phyloP scores from a whole-genome alignment of 2,797 vertebrate species.

The Anabacerthia variegaticeps region DNA sequence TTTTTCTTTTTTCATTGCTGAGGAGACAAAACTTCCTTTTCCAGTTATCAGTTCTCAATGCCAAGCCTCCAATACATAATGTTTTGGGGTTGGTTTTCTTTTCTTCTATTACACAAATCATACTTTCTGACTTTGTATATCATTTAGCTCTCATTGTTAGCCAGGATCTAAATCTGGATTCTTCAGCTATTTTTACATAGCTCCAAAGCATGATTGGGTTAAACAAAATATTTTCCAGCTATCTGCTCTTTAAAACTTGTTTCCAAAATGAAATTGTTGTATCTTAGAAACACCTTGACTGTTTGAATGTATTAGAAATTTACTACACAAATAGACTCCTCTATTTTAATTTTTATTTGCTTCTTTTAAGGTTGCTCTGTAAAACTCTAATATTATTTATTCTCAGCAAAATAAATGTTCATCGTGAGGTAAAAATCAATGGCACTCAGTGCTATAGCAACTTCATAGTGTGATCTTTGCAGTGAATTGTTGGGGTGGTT shows the following conservation, averaged over 20 bases:
- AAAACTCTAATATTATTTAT: background rate
- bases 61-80: background rate
- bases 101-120: background rate
- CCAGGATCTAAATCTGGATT: background rate
- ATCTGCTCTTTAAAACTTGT: background rate
- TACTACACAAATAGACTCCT: background rate
- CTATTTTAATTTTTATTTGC: background rate
- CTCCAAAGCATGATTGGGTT: background rate
- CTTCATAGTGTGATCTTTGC: background rate
- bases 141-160: background rate
- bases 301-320: background rate
- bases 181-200: background rate
- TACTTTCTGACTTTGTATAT: background rate
- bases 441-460: background rate
- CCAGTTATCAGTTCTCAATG: background rate
- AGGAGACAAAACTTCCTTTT: background rate
- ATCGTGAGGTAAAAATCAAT: background rate
- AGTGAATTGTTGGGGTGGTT: accelerated
- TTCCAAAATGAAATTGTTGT: background rate
- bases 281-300: background rate
- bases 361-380: background rate
- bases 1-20: background rate
- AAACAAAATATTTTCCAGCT: background rate
- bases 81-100: background rate
- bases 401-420: background rate